Evolutionary conservation across 2,888 invertebrate species (phyloP).

Genomic region (Coenonympha arcania): DNA sequence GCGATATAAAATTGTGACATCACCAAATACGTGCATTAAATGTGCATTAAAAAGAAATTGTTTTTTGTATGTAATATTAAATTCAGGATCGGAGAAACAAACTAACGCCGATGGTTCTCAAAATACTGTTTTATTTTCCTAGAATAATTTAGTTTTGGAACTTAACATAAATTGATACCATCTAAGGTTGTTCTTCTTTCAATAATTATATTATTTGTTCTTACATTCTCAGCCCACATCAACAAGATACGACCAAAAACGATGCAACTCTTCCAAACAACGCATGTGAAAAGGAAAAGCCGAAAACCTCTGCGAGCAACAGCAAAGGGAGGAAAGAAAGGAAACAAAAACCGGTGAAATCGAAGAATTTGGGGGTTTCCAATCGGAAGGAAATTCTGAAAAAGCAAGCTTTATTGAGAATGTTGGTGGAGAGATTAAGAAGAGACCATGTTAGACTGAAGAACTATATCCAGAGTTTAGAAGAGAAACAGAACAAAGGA

Average conservation of each 20-base stretch:
- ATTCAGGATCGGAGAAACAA: too few species aligned
- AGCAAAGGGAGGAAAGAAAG: not conserved
- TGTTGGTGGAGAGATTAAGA: not conserved
- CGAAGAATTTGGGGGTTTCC: not conserved
- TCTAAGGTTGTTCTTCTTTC: too few species aligned
- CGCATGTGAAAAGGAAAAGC: not conserved
- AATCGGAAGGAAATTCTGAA: not conserved
- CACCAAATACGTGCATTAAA: too few species aligned
- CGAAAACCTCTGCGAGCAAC: not conserved
- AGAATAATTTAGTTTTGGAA: too few species aligned
- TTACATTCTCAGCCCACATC: not conserved
- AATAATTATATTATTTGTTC: not conserved
- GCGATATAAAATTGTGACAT: too few species aligned
- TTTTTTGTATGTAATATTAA: too few species aligned
- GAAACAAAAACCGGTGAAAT: not conserved
- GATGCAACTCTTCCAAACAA: not conserved
- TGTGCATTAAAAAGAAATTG: too few species aligned
- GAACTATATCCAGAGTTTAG: constrained; percentile 2
- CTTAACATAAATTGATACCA: too few species aligned
- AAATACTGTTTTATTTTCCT: too few species aligned
- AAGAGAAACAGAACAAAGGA: not conserved
- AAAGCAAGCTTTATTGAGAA: not conserved
- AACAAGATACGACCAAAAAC: not conserved
- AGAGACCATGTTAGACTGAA: not conserved
- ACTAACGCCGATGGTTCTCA: too few species aligned